phyloP scores from a whole-genome alignment of 2,888 invertebrate species.

The Rhopalosiphum nymphaeae region DNA sequence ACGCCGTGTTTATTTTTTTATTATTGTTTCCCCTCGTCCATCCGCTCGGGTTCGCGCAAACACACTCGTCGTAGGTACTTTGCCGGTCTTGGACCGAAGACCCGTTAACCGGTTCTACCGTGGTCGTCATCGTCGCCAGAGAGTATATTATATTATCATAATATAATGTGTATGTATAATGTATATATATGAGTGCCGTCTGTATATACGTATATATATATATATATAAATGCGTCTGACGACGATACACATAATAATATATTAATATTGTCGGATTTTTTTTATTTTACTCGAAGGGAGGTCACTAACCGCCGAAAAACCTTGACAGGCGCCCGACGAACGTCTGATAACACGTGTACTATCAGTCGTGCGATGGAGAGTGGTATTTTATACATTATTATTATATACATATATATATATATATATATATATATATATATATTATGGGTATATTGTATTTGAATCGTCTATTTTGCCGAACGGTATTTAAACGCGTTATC shows the following conservation, averaged over 20 bases:
- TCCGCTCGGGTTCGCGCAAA: background rate
- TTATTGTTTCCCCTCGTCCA: background rate
- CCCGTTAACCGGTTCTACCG: constrained; percentile 16
- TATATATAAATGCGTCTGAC: background rate
- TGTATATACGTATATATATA: background rate
- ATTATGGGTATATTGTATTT: background rate
- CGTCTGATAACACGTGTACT: background rate
- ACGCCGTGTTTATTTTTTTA: background rate
- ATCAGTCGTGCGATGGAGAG: background rate
- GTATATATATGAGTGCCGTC: background rate
- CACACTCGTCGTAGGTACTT: background rate
- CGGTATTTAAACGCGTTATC: background rate
- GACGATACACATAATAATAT: constrained; percentile 2
- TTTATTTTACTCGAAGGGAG: background rate
- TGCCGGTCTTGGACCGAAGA: constrained; percentile 8
- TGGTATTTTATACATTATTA: background rate
- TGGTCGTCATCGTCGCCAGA: background rate
- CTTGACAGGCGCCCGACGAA: background rate
- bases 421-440: background rate
- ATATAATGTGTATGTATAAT: background rate
- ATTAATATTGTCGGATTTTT: background rate
- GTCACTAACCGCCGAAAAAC: constrained; percentile 33
- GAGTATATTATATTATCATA: background rate
- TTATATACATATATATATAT: background rate
- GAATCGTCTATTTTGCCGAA: background rate